These are phyloP conservation scores for Microplitis mediator DNA, from an alignment of 1,140 invertebrate species.

Conservation along the genomic window DNA sequence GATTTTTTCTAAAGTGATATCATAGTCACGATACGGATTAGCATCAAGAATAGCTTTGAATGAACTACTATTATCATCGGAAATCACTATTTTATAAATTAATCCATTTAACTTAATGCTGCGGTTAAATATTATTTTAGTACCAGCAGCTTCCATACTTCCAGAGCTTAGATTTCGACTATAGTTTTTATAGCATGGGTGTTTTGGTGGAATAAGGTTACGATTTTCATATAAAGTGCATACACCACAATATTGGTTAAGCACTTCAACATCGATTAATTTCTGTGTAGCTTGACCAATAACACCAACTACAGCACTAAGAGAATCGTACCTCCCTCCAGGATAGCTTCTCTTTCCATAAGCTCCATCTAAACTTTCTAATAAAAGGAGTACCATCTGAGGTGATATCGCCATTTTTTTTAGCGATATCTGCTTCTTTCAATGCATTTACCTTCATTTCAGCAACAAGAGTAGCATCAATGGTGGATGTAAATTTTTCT, in stretches of 20 bases:
- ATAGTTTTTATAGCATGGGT: conserved; percentile 48
- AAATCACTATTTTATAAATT: no score
- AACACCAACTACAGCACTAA: conserved; percentile 45
- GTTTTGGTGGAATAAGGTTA: conserved; percentile 20
- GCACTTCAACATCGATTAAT: conserved; percentile 47
- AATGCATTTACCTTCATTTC: conserved; percentile 18
- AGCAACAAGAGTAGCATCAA: conserved; percentile 27
- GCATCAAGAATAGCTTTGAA: no score
- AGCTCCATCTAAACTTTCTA: conserved; percentile 42
- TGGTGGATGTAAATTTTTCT: conserved; percentile 20
- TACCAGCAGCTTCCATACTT: no score
- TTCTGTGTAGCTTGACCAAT: conserved; percentile 43
- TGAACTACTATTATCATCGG: no score
- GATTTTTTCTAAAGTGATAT: no score
- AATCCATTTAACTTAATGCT: no score
- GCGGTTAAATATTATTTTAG: no score
- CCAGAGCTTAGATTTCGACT: conserved; percentile 6
- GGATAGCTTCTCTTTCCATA: conserved; percentile 49
- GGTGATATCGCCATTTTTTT: conserved; percentile 38
- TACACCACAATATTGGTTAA: conserved; percentile 50
- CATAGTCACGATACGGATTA: no score
- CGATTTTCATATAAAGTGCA: conserved; percentile 11
- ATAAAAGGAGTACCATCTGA: conserved; percentile 45
- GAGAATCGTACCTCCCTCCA: conserved; percentile 39
- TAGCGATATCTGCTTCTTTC: conserved; percentile 41